Percentiles rank a stretch among this genome's conserved stretches.
These are phyloP conservation scores for Heliothis subflexa DNA, from an alignment of 1,140 invertebrate genomes.

Conservation along the genomic window DNA sequence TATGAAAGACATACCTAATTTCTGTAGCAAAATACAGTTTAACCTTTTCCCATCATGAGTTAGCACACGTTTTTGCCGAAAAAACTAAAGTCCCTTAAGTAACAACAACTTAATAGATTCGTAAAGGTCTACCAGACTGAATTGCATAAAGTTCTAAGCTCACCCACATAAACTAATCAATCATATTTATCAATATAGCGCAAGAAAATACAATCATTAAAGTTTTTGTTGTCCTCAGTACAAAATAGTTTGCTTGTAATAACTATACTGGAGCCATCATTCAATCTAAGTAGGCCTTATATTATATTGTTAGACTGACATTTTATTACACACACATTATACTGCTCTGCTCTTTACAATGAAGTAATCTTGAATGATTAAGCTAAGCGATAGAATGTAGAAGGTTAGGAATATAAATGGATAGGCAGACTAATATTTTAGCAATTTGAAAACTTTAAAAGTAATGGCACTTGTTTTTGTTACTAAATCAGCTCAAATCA, in stretches of 20 bases:
- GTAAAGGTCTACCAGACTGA: background rate
- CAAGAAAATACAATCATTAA: slow-evolving; percentile 29
- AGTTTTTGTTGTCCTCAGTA: slow-evolving; percentile 6
- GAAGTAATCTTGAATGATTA: background rate
- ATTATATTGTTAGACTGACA: no score
- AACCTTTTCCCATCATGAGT: background rate
- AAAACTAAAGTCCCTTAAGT: background rate
- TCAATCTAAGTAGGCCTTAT: no score
- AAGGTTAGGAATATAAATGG: no score
- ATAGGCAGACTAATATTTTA: no score
- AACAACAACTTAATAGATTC: background rate
- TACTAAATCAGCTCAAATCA: no score
- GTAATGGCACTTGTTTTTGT: no score
- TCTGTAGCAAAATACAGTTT: background rate
- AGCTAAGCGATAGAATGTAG: background rate
- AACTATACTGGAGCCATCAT: background rate
- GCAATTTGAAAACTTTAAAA: no score
- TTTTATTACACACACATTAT: no score
- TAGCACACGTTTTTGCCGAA: background rate
- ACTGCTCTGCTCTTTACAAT: no score
- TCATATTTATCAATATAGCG: slow-evolving; percentile 27
- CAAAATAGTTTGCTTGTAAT: slow-evolving; percentile 6
- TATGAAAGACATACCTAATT: no score
- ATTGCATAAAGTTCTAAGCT: background rate
- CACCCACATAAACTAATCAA: slow-evolving; percentile 16